phyloP scores from a whole-genome alignment of 1,140 invertebrate genomes.

The Zaprionus ornatus region DNA sequence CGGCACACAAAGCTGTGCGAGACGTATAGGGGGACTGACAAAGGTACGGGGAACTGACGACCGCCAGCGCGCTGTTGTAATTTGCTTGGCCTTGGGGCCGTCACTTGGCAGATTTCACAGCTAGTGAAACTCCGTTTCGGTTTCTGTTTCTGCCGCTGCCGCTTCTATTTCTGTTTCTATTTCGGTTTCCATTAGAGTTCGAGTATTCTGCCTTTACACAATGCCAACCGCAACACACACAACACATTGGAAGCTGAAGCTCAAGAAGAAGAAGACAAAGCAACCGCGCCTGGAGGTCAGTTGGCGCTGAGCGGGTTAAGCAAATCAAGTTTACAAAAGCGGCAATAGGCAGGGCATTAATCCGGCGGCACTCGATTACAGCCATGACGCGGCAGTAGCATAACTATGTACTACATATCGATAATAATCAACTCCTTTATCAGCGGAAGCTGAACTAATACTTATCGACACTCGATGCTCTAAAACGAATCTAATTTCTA shows the following conservation, averaged over 20 bases:
- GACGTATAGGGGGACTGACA: background rate
- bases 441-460: background rate
- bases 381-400: constrained; percentile 20
- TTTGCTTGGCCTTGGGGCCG: constrained; percentile 65
- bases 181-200: constrained; percentile 23
- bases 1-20: constrained; percentile 41
- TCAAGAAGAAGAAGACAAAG: constrained; percentile 42
- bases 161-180: constrained; percentile 40
- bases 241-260: constrained; percentile 19
- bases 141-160: constrained; percentile 21
- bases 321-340: constrained; percentile 71
- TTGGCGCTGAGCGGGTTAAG: constrained; percentile 49
- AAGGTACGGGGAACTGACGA: constrained; percentile 15
- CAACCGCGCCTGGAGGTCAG: constrained; percentile 61
- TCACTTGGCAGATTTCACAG: constrained; percentile 37
- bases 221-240: constrained; percentile 50
- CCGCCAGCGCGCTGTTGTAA: constrained; percentile 63
- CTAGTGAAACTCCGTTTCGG: constrained; percentile 42
- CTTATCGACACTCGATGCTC: background rate
- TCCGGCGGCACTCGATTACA: constrained; percentile 54
- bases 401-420: background rate
- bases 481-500: constrained; percentile 26
- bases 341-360: constrained; percentile 25
- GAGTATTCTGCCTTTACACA: constrained; percentile 52
- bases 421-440: background rate